Conservation (phyloP, 2,113 vertebrate genomes). For the Thymallus thymallus region DNA sequence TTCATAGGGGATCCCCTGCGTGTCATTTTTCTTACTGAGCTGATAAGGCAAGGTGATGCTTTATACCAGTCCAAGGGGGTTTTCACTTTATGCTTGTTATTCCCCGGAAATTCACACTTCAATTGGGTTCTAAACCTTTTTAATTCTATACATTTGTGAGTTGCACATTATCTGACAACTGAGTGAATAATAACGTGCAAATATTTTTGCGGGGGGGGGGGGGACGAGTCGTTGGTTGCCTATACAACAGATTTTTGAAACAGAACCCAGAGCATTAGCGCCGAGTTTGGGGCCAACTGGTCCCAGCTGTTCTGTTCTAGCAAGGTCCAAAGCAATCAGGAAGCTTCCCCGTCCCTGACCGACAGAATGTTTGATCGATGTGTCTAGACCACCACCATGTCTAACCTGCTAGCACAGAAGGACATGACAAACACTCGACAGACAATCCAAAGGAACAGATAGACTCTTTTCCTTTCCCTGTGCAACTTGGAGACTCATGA, state of each 20-base stretch:
- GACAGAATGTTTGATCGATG: slow-evolving; percentile 70
- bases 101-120: too few species aligned
- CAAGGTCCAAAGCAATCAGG: slow-evolving; percentile 64
- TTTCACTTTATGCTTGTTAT: too few species aligned
- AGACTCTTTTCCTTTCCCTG: slow-evolving; percentile 55
- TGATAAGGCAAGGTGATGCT: not conserved
- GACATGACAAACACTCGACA: slow-evolving; percentile 74
- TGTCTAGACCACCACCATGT: slow-evolving; percentile 71
- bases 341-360: slow-evolving; percentile 44
- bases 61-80: not conserved
- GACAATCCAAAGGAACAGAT: slow-evolving; percentile 70
- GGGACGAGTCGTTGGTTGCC: not conserved
- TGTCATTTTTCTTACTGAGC: not conserved
- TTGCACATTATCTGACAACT: not conserved
- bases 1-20: slow-evolving; percentile 35
- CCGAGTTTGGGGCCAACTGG: slow-evolving; percentile 44
- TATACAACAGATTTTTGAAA: slow-evolving; percentile 48
- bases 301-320: slow-evolving; percentile 63
- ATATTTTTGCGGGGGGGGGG: slow-evolving; percentile 1
- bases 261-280: slow-evolving; percentile 54
- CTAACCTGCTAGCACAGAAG: slow-evolving; percentile 81
- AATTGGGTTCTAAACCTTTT: too few species aligned
- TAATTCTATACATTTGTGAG: not conserved
- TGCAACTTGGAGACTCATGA: slow-evolving; percentile 67
- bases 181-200: not conserved